phyloP scores from a whole-genome alignment of 2,888 invertebrate species.

The Aplocera efformata region DNA sequence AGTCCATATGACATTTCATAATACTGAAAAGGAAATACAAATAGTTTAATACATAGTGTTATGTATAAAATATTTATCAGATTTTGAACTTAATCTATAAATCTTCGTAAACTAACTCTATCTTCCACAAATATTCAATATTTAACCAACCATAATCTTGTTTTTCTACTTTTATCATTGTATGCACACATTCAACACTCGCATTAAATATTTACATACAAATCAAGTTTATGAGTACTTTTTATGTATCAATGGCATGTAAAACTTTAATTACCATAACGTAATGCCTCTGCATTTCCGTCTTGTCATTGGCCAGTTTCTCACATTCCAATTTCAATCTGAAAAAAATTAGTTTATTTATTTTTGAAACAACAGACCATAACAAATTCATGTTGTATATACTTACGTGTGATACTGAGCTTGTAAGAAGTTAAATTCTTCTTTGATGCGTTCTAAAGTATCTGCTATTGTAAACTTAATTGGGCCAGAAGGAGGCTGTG shows the following conservation, averaged over 20 bases:
- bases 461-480: constrained; percentile 96
- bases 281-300: constrained; percentile 99
- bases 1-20: constrained; percentile 98
- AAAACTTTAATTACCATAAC: constrained; percentile 89
- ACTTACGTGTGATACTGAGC: constrained; percentile 97
- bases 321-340: constrained; percentile 98
- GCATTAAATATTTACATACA: constrained; percentile 34
- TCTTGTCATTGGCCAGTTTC: constrained; percentile 98
- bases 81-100: constrained; percentile 22
- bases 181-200: constrained; percentile 32
- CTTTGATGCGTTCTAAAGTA: constrained; percentile 96
- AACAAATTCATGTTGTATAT: constrained; percentile 1
- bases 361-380: constrained; percentile 6
- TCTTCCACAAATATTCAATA: constrained; percentile 36
- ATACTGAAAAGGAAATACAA: constrained; percentile 84
- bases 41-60: not conserved
- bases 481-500: constrained; percentile 92
- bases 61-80: constrained; percentile 14
- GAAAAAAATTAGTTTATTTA: constrained; percentile 44
- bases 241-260: constrained; percentile 27
- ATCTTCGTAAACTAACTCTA: constrained; percentile 21
- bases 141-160: constrained; percentile 33
- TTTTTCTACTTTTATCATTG: constrained; percentile 33
- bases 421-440: constrained; percentile 97
- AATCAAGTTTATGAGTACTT: constrained; percentile 33